A percentile compares a stretch with the other conserved stretches of the same genome.
Evolutionary conservation across 2,888 invertebrate genomes (phyloP).

Genomic region (Epinotia demarniana): DNA sequence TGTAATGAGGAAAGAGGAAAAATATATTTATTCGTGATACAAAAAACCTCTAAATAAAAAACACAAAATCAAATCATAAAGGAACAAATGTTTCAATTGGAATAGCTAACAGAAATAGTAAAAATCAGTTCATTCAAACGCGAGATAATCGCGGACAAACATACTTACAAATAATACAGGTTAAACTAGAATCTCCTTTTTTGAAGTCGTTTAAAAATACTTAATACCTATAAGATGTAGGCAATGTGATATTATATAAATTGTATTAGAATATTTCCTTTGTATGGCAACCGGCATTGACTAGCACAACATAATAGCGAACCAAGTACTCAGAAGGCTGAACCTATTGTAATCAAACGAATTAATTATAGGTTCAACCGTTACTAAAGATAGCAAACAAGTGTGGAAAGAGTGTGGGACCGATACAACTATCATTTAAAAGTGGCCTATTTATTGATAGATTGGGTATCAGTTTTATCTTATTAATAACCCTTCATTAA

Average conservation of each 20-base stretch:
- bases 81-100: too few relatives aligned
- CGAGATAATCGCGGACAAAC: too few relatives aligned
- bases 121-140: too few relatives aligned
- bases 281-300: conserved; percentile 15
- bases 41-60: too few relatives aligned
- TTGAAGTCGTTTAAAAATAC: too few relatives aligned
- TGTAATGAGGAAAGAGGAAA: too few relatives aligned
- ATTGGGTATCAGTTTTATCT: conserved; percentile 13
- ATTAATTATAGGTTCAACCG: conserved; percentile 34
- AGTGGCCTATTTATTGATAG: conserved; percentile 32
- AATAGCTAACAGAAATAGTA: too few relatives aligned
- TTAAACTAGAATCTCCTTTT: too few relatives aligned
- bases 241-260: background rate
- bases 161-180: too few relatives aligned
- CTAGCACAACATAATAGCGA: conserved; percentile 5
- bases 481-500: conserved; percentile 23
- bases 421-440: conserved; percentile 10
- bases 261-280: background rate
- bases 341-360: conserved; percentile 30
- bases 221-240: too few relatives aligned
- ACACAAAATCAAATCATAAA: too few relatives aligned
- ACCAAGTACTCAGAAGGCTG: conserved; percentile 38
- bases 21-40: too few relatives aligned
- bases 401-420: conserved; percentile 39
- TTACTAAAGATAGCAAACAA: conserved; percentile 23